Percentiles rank a stretch among this genome's conserved stretches.
These are phyloP conservation scores for Tylochromis polylepis DNA, from an alignment of 2,113 vertebrate genomes.

Conservation along the genomic window DNA sequence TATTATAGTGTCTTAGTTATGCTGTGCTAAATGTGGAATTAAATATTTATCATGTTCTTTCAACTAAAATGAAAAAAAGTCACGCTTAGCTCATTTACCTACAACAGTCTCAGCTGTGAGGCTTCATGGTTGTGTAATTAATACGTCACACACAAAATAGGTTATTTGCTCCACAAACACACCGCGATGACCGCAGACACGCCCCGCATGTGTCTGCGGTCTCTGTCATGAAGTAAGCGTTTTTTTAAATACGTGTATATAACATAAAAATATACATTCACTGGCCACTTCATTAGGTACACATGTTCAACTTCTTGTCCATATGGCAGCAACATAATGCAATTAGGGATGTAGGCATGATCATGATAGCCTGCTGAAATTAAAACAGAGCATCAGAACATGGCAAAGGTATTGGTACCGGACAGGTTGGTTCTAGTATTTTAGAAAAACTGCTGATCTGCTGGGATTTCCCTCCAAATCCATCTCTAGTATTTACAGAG, in stretches of 20 bases:
- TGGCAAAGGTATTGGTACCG: not conserved
- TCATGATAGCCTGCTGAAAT: not conserved
- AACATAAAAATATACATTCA: not conserved
- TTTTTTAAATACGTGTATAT: not conserved
- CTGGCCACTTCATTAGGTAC: not conserved
- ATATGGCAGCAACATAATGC: not conserved
- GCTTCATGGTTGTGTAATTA: not conserved
- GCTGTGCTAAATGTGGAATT: not conserved
- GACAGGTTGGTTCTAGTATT: not conserved
- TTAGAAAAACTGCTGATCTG: not conserved
- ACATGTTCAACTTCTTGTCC: not conserved
- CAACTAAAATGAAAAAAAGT: not conserved
- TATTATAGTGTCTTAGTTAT: not conserved
- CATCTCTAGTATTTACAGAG: not conserved
- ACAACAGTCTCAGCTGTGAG: not conserved
- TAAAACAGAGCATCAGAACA: not conserved
- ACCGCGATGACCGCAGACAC: not conserved
- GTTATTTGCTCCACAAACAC: not conserved
- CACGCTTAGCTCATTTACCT: not conserved
- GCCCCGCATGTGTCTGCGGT: not conserved
- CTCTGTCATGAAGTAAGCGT: not conserved
- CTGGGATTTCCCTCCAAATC: not conserved
- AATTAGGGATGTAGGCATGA: not conserved
- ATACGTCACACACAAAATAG: not conserved
- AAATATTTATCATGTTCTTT: not conserved